These are phyloP conservation scores for Phyllostomus hastatus DNA, from an alignment of 2,113 vertebrate genomes.

Conservation along the genomic window DNA sequence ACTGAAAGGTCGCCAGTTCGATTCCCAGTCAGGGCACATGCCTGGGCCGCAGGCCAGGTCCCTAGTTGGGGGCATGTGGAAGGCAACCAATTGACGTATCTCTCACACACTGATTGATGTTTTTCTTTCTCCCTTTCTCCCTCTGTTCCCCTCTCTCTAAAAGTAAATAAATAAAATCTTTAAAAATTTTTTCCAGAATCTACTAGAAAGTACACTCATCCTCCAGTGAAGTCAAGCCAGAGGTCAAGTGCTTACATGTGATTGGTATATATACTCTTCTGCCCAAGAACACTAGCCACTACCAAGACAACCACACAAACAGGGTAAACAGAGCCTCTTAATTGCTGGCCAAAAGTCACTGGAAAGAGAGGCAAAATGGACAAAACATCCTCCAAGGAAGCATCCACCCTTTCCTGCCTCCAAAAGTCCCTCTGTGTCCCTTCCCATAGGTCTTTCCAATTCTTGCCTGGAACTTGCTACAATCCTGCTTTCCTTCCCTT, in stretches of 20 bases:
- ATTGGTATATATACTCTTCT: not conserved
- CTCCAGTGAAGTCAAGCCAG: not conserved
- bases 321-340: not conserved
- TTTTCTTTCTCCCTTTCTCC: too few relatives aligned
- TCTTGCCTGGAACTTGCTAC: not conserved
- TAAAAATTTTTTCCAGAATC: not conserved
- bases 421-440: not conserved
- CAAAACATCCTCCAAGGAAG: slow-evolving; percentile 21
- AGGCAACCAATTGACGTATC: too few relatives aligned
- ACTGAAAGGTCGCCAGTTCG: too few relatives aligned
- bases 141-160: too few relatives aligned
- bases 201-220: not conserved
- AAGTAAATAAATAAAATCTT: too few relatives aligned
- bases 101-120: too few relatives aligned
- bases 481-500: not conserved
- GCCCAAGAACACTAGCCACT: slow-evolving; percentile 4
- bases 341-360: not conserved
- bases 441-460: not conserved
- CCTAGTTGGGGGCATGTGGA: too few relatives aligned
- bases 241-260: not conserved
- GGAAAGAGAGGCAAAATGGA: not conserved
- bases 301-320: slow-evolving; percentile 6
- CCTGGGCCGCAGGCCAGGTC: too few relatives aligned
- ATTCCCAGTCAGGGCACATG: too few relatives aligned
- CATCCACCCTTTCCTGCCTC: not conserved